Percentiles rank a stretch among this genome's conserved stretches.
phyloP scores from a whole-genome alignment of 2,888 invertebrate species.

The Cataglyphis livida region DNA sequence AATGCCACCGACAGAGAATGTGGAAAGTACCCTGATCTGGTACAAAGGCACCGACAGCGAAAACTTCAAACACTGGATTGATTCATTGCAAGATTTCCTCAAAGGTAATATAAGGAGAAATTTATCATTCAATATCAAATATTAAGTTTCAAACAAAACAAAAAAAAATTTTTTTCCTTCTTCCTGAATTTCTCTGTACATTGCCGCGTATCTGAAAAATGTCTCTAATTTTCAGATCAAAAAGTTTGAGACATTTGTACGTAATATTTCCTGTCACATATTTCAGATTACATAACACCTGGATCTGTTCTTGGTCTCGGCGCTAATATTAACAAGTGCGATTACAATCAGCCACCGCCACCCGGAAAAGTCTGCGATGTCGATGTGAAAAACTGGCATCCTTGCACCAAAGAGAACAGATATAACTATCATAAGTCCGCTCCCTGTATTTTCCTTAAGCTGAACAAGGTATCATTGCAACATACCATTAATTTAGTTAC shows the following conservation, averaged over 20 bases:
- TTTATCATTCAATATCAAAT: not conserved
- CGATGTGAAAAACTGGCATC: conserved; percentile 92
- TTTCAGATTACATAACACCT: conserved; percentile 91
- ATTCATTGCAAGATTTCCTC: conserved; percentile 91
- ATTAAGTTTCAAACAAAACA: not conserved
- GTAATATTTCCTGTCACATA: not conserved
- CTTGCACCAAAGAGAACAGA: conserved; percentile 93
- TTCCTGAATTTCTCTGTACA: not conserved
- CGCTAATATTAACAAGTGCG: conserved; percentile 92
- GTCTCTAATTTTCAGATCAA: not conserved
- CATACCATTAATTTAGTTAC: not conserved
- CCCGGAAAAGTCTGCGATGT: conserved; percentile 95
- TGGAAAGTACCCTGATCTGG: conserved; percentile 98
- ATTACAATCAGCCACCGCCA: conserved; percentile 90
- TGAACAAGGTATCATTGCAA: conserved; percentile 91
- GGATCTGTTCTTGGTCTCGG: conserved; percentile 91
- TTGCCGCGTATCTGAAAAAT: not conserved
- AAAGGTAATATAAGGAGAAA: conserved; percentile 87
- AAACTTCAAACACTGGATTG: conserved; percentile 93
- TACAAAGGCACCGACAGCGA: conserved; percentile 93
- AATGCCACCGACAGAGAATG: conserved; percentile 93
- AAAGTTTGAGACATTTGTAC: not conserved
- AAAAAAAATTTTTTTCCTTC: not conserved
- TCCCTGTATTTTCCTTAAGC: conserved; percentile 97
- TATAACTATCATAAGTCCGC: conserved; percentile 97